phyloP scores from a whole-genome alignment of 2,113 vertebrate species.

The Zosterops pallidus region DNA sequence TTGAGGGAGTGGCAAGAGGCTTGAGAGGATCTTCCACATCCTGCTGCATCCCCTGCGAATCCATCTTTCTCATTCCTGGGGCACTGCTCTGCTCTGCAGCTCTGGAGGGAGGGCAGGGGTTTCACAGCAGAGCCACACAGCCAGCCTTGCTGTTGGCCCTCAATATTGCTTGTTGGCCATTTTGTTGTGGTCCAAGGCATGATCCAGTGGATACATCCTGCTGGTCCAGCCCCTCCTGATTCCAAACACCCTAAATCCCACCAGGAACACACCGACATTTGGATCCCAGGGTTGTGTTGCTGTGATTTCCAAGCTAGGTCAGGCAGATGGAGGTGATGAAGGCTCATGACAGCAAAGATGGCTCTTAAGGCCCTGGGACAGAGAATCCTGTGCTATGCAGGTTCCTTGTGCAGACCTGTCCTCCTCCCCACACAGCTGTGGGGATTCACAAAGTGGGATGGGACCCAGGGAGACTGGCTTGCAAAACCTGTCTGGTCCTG shows the following conservation, averaged over 20 bases:
- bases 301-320: background rate
- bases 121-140: background rate
- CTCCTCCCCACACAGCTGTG: accelerated
- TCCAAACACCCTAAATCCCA: background rate
- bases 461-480: background rate
- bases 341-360: background rate
- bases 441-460: too few species aligned
- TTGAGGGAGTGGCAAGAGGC: background rate
- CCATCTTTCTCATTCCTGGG: background rate
- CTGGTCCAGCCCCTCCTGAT: background rate
- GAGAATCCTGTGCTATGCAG: background rate
- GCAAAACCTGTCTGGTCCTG: background rate
- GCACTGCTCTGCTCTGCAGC: background rate
- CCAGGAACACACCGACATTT: accelerated
- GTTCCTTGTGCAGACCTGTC: background rate
- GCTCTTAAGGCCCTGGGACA: background rate
- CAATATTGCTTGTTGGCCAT: accelerated
- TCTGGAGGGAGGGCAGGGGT: background rate
- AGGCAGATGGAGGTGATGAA: background rate
- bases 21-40: background rate
- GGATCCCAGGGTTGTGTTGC: accelerated
- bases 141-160: background rate
- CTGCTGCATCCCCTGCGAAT: background rate
- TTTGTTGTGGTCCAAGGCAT: background rate
- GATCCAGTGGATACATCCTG: background rate